A percentile compares a stretch with the other conserved stretches of the same genome.
These are phyloP conservation scores for Morelia viridis DNA, from an alignment of 2,797 vertebrate species.

Conservation along the genomic window DNA sequence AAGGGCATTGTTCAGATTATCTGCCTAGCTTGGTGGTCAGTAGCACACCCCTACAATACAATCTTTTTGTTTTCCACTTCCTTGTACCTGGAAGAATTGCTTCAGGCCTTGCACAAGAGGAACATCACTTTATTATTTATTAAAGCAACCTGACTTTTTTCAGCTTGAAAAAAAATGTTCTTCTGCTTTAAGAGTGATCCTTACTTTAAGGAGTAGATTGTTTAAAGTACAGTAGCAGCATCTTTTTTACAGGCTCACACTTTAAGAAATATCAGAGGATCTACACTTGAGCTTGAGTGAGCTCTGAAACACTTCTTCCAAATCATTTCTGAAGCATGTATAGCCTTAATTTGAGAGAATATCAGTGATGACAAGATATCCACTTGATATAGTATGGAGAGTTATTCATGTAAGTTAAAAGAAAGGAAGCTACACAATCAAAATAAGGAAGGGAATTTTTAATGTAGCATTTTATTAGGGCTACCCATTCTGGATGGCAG, in stretches of 20 bases:
- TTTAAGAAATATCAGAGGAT: neutral
- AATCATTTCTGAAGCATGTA: neutral
- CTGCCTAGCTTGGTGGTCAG: neutral
- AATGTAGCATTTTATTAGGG: neutral
- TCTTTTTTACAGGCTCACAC: neutral
- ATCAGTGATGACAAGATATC: neutral
- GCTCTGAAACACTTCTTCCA: neutral
- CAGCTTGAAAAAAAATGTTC: neutral
- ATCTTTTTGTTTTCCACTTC: neutral
- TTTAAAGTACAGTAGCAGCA: neutral
- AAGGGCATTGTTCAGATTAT: neutral
- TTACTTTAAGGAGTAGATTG: neutral
- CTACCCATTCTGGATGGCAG: too few species aligned
- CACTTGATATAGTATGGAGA: neutral
- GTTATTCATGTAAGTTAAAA: neutral
- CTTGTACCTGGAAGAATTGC: neutral
- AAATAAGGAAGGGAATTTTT: neutral
- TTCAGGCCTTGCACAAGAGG: neutral
- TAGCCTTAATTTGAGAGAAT: neutral
- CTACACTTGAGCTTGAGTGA: neutral
- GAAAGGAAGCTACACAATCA: neutral
- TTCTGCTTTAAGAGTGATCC: neutral
- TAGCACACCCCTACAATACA: neutral
- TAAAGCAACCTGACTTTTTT: neutral
- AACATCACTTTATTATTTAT: neutral